Percentiles rank a stretch among this genome's conserved stretches.
Conservation (phyloP, 1,140 invertebrate genomes). For the Atta texana region DNA sequence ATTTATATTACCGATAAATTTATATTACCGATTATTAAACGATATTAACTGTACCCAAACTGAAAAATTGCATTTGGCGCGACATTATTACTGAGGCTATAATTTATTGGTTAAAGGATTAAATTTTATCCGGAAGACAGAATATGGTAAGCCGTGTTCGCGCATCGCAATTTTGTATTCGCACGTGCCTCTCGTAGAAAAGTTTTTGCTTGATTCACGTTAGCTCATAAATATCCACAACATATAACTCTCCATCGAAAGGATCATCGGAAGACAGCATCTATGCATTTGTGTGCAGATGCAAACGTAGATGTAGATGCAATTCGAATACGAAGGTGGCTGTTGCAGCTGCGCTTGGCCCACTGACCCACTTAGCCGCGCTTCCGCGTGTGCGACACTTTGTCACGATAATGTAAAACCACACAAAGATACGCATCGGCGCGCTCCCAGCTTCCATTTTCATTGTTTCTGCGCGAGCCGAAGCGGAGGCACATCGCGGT, state of each 20-base stretch:
- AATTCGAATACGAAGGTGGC: conserved; percentile 66
- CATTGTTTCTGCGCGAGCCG: neutral
- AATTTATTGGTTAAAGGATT: neutral
- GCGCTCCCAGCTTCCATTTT: conserved; percentile 25
- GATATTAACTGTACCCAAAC: neutral
- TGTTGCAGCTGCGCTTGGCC: conserved; percentile 71
- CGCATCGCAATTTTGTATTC: neutral
- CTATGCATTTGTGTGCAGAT: conserved; percentile 37
- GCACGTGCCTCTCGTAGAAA: no score
- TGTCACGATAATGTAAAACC: conserved; percentile 29
- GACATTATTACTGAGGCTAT: neutral
- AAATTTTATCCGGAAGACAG: neutral
- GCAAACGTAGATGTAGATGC: conserved; percentile 72
- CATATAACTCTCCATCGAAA: neutral
- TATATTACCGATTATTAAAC: neutral
- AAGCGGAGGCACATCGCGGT: neutral
- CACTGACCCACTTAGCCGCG: conserved; percentile 74
- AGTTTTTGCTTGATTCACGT: neutral
- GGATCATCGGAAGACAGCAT: conserved; percentile 6
- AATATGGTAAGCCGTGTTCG: neutral
- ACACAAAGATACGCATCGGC: neutral
- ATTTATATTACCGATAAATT: neutral
- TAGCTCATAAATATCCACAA: conserved; percentile 2
- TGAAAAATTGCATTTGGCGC: neutral
- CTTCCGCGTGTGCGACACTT: conserved; percentile 44